Evolutionary conservation across 2,888 invertebrate species (phyloP).

Genomic region (Drosophila limbata): DNA sequence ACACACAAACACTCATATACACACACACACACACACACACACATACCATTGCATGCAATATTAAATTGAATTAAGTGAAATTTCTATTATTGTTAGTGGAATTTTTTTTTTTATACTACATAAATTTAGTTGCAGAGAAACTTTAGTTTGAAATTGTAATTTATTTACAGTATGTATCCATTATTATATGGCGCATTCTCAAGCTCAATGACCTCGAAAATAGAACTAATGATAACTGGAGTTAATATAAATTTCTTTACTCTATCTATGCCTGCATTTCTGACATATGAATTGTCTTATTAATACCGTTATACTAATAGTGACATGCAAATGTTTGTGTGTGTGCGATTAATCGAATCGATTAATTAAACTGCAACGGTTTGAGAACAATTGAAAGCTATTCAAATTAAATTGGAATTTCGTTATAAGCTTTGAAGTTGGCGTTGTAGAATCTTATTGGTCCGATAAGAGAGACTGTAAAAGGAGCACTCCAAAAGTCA

Average conservation of each 20-base stretch:
- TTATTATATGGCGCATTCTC: not conserved
- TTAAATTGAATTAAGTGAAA: slow-evolving; percentile 72
- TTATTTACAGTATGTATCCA: slow-evolving; percentile 7
- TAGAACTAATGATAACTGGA: slow-evolving; percentile 8
- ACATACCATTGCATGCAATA: slow-evolving; percentile 16
- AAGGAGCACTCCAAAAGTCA: slow-evolving; percentile 31
- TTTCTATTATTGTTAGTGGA: slow-evolving; percentile 48
- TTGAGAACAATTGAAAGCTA: slow-evolving; percentile 6
- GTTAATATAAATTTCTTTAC: slow-evolving; percentile 22
- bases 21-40: not conserved
- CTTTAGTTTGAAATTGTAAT: slow-evolving; percentile 30
- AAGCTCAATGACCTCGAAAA: slow-evolving; percentile 53
- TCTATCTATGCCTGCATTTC: not conserved
- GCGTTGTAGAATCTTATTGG: slow-evolving; percentile 33
- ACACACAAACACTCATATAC: not conserved
- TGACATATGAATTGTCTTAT: not conserved
- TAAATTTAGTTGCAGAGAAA: slow-evolving; percentile 10
- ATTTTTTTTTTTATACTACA: slow-evolving; percentile 31
- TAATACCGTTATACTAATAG: not conserved
- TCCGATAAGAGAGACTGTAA: slow-evolving; percentile 24
- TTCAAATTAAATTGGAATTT: slow-evolving; percentile 35
- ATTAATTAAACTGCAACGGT: slow-evolving; percentile 34
- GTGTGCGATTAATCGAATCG: slow-evolving; percentile 35
- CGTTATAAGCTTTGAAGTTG: not conserved
- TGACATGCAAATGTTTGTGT: not conserved